Percentiles rank a stretch among this genome's conserved stretches.
Conservation (phyloP, 2,113 vertebrate species). For the Malurus alboscapulatus region DNA sequence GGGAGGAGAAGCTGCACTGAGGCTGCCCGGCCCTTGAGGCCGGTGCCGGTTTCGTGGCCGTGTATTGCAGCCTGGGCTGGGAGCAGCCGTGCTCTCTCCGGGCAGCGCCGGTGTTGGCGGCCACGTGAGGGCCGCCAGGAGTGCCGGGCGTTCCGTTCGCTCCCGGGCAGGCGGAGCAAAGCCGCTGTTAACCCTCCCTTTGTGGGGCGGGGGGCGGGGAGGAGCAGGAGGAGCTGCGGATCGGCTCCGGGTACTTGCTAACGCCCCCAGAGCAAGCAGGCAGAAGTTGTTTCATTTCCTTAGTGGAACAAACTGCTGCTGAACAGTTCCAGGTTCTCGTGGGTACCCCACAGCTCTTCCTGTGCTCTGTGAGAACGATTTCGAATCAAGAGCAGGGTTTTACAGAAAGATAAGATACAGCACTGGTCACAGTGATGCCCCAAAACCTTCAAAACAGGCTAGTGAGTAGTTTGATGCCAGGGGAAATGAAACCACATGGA, state of each 20-base stretch:
- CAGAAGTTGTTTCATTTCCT: neutral
- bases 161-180: too few species aligned
- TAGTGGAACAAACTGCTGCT: neutral
- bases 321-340: neutral
- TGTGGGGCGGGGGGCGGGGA: fast-evolving
- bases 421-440: fast-evolving
- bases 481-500: neutral
- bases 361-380: neutral
- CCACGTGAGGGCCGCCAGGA: fast-evolving
- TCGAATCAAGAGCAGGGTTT: neutral
- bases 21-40: fast-evolving
- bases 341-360: neutral
- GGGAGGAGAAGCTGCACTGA: neutral
- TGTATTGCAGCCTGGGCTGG: fast-evolving
- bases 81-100: neutral
- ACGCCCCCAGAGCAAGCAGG: fast-evolving
- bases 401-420: neutral
- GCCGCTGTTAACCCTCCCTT: fast-evolving
- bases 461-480: too few species aligned
- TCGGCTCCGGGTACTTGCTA: fast-evolving
- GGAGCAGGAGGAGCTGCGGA: fast-evolving
- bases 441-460: neutral
- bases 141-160: fast-evolving
- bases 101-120: neutral
- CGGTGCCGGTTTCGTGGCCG: fast-evolving